Conservation (phyloP, 64 coral and sea anemone species). For the Porites australiensis region DNA sequence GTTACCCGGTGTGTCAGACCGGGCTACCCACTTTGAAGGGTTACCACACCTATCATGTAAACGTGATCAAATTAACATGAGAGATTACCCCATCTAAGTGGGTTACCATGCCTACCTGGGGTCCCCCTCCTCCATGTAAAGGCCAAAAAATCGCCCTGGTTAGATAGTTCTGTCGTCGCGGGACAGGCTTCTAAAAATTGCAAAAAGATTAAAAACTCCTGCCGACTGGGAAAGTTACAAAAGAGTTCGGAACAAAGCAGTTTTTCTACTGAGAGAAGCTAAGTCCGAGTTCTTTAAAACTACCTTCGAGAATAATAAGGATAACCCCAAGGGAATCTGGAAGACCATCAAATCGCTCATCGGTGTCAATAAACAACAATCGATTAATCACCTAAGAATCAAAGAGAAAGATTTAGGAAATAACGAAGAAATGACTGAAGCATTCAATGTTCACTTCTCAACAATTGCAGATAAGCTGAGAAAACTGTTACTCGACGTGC, state of each 20-base stretch:
- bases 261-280: constrained; percentile 8
- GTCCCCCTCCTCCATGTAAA: background rate
- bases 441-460: constrained; percentile 51
- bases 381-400: background rate
- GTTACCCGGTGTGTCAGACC: no score
- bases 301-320: constrained; percentile 45
- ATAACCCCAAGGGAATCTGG: constrained; percentile 51
- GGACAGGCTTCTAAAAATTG: constrained; percentile 33
- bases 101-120: no score
- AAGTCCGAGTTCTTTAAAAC: constrained; percentile 31
- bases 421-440: constrained; percentile 33
- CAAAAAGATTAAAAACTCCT: background rate
- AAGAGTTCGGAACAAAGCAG: constrained; percentile 44
- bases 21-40: no score
- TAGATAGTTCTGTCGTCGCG: background rate
- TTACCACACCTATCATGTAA: no score
- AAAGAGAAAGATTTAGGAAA: background rate
- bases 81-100: no score
- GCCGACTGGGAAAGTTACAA: constrained; percentile 44
- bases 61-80: no score
- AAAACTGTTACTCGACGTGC: constrained; percentile 10
- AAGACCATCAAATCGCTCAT: constrained; percentile 43
- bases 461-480: constrained; percentile 60
- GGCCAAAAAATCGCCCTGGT: background rate
- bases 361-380: constrained; percentile 1